These are phyloP conservation scores for Gorsachius magnificus DNA, from an alignment of 2,797 vertebrate species.

Conservation along the genomic window DNA sequence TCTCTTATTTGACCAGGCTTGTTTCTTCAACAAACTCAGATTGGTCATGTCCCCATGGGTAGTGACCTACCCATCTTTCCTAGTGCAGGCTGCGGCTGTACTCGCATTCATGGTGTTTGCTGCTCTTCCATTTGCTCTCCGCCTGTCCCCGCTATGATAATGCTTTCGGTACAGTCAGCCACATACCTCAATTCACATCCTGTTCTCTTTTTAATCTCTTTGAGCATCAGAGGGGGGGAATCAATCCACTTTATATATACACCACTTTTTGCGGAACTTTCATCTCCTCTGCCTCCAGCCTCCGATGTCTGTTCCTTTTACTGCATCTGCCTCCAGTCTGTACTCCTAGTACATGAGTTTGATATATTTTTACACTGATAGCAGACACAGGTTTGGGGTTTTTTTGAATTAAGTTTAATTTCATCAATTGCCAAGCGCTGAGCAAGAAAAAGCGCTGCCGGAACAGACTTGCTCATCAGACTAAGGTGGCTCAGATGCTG, in stretches of 20 bases:
- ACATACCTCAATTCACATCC: background rate
- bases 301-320: background rate
- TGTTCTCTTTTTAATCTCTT: background rate
- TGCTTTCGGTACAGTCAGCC: background rate
- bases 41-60: background rate
- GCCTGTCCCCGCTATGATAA: background rate
- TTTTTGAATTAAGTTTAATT: background rate
- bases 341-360: background rate
- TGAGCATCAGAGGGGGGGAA: accelerated
- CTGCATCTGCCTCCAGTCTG: background rate
- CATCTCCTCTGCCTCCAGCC: background rate
- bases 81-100: no score
- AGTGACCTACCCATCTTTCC: background rate
- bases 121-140: background rate
- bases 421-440: background rate
- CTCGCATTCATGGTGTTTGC: accelerated
- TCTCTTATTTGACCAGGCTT: background rate
- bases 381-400: background rate
- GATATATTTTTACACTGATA: background rate
- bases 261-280: background rate
- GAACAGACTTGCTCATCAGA: background rate
- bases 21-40: background rate
- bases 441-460: background rate
- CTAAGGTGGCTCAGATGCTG: background rate
- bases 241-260: background rate